Conservation (phyloP, 2,113 vertebrate genomes). For the Vicugna pacos region DNA sequence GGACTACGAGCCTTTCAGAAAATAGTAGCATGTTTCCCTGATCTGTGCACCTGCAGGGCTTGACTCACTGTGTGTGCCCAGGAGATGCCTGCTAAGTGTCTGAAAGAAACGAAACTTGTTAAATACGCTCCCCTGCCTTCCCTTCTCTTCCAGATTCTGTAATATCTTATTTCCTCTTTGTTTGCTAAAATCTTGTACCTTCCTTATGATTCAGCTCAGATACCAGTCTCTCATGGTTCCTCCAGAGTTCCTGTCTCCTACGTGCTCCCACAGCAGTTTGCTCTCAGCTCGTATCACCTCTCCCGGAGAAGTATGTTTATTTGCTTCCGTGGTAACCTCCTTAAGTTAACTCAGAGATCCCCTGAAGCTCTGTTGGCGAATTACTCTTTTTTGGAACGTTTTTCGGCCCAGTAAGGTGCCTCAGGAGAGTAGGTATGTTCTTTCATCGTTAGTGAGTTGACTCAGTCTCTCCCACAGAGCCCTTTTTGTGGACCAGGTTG, state of each 20-base stretch:
- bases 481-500: not conserved
- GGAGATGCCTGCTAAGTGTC: too few relatives aligned
- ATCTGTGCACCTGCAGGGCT: not conserved
- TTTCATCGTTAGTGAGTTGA: not conserved
- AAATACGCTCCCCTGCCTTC: not conserved
- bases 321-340: not conserved
- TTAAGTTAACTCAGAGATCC: not conserved
- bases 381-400: not conserved
- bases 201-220: not conserved
- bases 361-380: not conserved
- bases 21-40: not conserved
- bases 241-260: too few relatives aligned
- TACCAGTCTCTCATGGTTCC: too few relatives aligned
- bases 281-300: accelerated
- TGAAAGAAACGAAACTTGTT: not conserved
- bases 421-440: not conserved
- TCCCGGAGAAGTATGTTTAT: not conserved
- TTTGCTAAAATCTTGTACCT: not conserved
- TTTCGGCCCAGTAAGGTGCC: not conserved
- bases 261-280: too few relatives aligned
- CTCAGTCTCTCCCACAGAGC: not conserved
- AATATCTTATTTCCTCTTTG: not conserved
- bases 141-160: not conserved
- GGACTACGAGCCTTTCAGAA: not conserved
- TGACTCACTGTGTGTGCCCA: accelerated